Base-by-base conservation (phyloP, 2,113 vertebrate genomes). In the Sebastes schlegelii region DNA sequence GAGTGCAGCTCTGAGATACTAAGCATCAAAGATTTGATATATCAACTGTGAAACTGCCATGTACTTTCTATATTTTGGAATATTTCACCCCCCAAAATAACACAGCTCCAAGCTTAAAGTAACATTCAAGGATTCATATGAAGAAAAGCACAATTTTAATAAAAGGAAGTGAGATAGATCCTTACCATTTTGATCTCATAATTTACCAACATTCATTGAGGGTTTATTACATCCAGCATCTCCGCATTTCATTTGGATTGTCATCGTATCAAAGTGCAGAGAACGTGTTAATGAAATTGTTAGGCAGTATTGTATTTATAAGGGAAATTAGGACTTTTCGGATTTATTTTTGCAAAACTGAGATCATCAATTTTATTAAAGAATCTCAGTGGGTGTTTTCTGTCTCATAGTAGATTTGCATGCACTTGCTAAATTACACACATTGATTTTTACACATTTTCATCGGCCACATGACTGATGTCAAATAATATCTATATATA, bases 21-120 rank as follows among this genome's bases (percentile, higher is more conserved):
- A 21, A 72, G 57, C 65, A 75, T 86, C 60, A 68, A 55, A 71
- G 72, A 74, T 82, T 74, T 77, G 8, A 58, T 58, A 23, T 72
- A 73, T 55, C 46, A 84, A 67, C 71, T 80, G 9, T 45, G 68
- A 23, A 66, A 69, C 69, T 77, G 45, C 62, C 9, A 14, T 40
- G 2, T 65, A 13, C 40, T 64, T 82, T 73, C 55, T 62, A 7
- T 78, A 34, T 57, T 77, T 67, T 63, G 8, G 4, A 13, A 74
- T 69, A 34, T 68, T 71, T 17, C 4, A 45, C 51, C 6, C 71
- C 58, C 46, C 60, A 69, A 73, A 85, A 74, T 69, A 88, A 73
- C 60, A 49, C 48, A 19, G 52, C 48, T 43, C 11, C 1, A 61
- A 61, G 40, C n/a, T 9, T 26, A 10, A 67, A 55, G 79, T 74